A percentile compares a stretch with the other conserved stretches of the same genome.
These are phyloP conservation scores for Heliconius hermathena DNA, from an alignment of 1,140 invertebrate genomes.

Conservation along the genomic window DNA sequence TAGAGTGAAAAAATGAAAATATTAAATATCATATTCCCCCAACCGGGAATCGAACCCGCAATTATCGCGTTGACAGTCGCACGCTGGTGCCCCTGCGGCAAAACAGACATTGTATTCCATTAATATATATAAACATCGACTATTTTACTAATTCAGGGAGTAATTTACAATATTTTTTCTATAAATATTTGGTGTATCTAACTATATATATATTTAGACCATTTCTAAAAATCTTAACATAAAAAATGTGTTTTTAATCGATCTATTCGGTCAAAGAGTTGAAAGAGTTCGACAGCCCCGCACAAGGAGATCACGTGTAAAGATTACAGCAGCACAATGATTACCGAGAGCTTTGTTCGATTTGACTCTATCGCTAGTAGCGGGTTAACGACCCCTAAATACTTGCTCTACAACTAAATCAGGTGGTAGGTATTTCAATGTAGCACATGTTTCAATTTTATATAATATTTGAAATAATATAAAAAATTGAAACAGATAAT, in stretches of 20 bases:
- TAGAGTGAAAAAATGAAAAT: too few species aligned
- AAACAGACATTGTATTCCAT: too few species aligned
- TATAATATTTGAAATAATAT: neutral
- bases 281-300: slow-evolving; percentile 2
- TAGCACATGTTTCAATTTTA: neutral
- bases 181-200: too few species aligned
- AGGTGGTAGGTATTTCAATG: neutral
- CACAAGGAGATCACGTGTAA: slow-evolving; percentile 7
- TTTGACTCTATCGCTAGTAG: slow-evolving; percentile 18
- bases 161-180: too few species aligned
- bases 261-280: neutral
- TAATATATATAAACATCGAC: too few species aligned
- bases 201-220: too few species aligned
- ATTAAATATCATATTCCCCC: too few species aligned
- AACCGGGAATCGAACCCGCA: too few species aligned
- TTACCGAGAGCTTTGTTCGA: slow-evolving; percentile 27
- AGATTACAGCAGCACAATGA: slow-evolving; percentile 15
- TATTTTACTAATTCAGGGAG: too few species aligned
- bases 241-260: neutral
- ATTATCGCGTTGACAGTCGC: too few species aligned
- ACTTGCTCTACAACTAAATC: slow-evolving; percentile 13
- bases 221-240: too few species aligned
- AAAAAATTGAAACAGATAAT: neutral
- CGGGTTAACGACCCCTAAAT: slow-evolving; percentile 26
- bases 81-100: too few species aligned